A percentile compares a stretch with the other conserved stretches of the same genome.
Conservation (phyloP, 2,113 vertebrate genomes). For the Onychorhynchus coronatus region DNA sequence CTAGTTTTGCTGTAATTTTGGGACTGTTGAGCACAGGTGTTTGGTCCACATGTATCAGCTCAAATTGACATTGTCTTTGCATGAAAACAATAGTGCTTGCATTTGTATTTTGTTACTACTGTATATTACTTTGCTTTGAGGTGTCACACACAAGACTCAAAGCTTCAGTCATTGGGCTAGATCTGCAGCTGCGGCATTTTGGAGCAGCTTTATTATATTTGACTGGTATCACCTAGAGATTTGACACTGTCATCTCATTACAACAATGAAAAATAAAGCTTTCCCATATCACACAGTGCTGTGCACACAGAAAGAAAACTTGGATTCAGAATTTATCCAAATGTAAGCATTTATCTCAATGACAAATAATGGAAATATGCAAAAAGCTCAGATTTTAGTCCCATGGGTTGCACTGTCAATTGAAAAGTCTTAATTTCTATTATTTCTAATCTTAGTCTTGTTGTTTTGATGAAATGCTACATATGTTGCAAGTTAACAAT, state of each 20-base stretch:
- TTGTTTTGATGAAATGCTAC: neutral
- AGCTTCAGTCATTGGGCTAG: neutral
- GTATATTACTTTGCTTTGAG: neutral
- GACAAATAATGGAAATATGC: neutral
- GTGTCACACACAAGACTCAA: neutral
- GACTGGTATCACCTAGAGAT: neutral
- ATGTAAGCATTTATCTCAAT: neutral
- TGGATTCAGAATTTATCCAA: neutral
- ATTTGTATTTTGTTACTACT: neutral
- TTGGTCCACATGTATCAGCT: neutral
- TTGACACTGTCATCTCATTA: neutral
- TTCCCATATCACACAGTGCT: neutral
- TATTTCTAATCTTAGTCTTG: neutral
- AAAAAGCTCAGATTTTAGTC: neutral
- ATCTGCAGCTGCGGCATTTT: neutral
- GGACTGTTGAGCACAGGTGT: neutral
- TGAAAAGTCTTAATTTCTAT: neutral
- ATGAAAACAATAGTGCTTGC: neutral
- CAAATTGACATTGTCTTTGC: neutral
- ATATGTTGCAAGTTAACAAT: neutral
- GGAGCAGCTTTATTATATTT: neutral
- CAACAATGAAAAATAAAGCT: neutral
- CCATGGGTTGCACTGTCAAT: neutral
- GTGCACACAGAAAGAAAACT: neutral
- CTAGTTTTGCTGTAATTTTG: neutral